These are phyloP conservation scores for Ciconia boyciana DNA, from an alignment of 2,113 vertebrate species.

Conservation along the genomic window DNA sequence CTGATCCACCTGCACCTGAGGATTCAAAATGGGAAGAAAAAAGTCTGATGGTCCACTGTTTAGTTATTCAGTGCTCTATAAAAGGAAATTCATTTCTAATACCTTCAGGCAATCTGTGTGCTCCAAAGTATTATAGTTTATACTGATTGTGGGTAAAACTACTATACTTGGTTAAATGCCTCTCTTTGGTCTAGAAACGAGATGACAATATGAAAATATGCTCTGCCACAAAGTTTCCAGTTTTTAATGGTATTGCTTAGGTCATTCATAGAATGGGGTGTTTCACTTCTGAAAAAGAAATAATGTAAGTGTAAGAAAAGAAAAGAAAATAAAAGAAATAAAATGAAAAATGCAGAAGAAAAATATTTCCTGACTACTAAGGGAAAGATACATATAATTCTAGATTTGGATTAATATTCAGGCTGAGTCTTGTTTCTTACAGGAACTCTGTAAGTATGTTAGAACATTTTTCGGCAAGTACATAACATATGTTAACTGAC, in stretches of 20 bases:
- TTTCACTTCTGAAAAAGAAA: not conserved
- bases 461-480: not conserved
- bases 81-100: not conserved
- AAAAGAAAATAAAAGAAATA: not conserved
- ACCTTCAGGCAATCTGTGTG: not conserved
- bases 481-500: not conserved
- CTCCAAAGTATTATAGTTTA: not conserved
- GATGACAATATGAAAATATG: not conserved
- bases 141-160: not conserved
- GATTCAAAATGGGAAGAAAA: not conserved
- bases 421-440: not conserved
- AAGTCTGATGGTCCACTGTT: not conserved
- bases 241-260: not conserved
- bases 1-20: not conserved
- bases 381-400: not conserved
- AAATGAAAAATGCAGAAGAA: not conserved
- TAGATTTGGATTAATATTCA: not conserved
- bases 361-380: not conserved
- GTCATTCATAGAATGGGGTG: not conserved
- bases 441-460: not conserved
- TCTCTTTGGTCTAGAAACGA: not conserved
- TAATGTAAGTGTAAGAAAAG: not conserved
- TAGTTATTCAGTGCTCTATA: not conserved
- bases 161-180: not conserved
- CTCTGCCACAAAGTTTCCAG: not conserved